Evolutionary conservation across 2,888 invertebrate genomes (phyloP), one percentile per base, ranked within the genome.

Genomic region (Diarsia rubi): DNA sequence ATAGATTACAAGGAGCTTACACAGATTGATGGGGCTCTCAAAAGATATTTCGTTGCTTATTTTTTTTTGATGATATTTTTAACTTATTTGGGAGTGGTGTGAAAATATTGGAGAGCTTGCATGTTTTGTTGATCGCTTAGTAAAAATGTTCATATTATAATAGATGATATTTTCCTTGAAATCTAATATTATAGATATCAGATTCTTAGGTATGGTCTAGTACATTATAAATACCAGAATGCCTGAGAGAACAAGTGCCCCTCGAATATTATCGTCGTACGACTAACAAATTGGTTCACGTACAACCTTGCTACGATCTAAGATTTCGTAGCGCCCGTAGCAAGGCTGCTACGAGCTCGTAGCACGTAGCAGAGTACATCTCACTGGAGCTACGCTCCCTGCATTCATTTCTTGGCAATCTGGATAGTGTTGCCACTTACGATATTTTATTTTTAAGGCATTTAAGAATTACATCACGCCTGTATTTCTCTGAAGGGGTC

Each of bases 231-330:
- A 37, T 37, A 5, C 8, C 37, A 8, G 8, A 37, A 37, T 8
- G 37, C 3, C 4, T 4, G 37, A 6, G 37, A 37, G 6, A 37
- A 37, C 37, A 37, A 37, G n/a, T n/a, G n/a, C n/a, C n/a, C n/a
- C n/a, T n/a, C n/a, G n/a, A n/a, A n/a, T n/a, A n/a, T n/a, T n/a
- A n/a, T n/a, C n/a, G n/a, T n/a, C n/a, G n/a, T n/a, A n/a, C n/a
- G n/a, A n/a, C n/a, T n/a, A n/a, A 14, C 16, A 71, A 65, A 72
- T 64, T 62, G 45, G 12, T 57, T 82, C 69, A 59, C 69, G 76
- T 79, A 82, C 62, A 42, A 65, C n/a, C 2, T n/a, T 59, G 72
- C 82, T 72, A 82, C 82, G 78, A 69, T 45, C n/a, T 52, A 19
- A 65, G 45, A 47, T 60, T 52, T 68, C 79, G 81, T 81, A 79